Percentiles rank a stretch among this genome's conserved stretches.
These are phyloP conservation scores for Micronisus gabar DNA, from an alignment of 2,113 vertebrate genomes.

Conservation along the genomic window DNA sequence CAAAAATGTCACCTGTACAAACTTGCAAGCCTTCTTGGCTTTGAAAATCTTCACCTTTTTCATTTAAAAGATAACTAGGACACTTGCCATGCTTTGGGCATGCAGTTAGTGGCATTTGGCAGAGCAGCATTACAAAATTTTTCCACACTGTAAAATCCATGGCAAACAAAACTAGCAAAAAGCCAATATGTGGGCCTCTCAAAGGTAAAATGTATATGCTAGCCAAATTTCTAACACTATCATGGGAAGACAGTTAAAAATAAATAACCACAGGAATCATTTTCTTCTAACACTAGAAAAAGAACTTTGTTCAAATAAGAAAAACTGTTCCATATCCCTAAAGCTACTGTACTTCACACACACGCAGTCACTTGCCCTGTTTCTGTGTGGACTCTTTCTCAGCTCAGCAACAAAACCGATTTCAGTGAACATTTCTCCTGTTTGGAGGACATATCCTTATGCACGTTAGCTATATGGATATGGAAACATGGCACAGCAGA, in stretches of 20 bases:
- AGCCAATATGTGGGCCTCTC: background rate
- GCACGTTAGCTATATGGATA: background rate
- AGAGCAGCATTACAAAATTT: background rate
- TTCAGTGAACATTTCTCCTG: background rate
- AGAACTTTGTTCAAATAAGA: background rate
- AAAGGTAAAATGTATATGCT: background rate
- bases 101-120: background rate
- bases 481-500: background rate
- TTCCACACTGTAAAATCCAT: background rate
- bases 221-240: background rate
- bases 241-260: background rate
- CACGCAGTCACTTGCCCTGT: accelerated
- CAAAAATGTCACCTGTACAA: background rate
- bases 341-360: background rate
- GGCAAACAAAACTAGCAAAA: background rate
- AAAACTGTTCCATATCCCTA: background rate
- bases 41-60: background rate
- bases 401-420: background rate
- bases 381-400: background rate
- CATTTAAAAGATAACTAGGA: background rate
- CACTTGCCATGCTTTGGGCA: background rate
- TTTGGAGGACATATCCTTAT: background rate
- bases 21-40: background rate
- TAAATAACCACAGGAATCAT: background rate
- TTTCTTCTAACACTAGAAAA: background rate